phyloP scores from a whole-genome alignment of 2,113 vertebrate genomes.

The Gymnorhina tibicen region DNA sequence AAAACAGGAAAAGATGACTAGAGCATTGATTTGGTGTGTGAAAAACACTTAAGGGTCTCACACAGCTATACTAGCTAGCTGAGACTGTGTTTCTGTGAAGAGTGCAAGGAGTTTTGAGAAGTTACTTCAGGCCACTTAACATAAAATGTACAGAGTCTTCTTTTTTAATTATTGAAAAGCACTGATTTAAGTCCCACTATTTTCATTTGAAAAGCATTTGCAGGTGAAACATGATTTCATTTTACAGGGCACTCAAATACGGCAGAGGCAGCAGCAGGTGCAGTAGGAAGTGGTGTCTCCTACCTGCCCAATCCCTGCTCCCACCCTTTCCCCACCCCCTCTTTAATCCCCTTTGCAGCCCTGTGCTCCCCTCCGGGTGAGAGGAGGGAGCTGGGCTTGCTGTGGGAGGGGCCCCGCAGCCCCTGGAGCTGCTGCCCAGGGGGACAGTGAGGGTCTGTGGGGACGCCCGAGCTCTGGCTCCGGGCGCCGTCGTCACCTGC shows the following conservation, averaged over 20 bases:
- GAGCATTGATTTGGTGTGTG: neutral
- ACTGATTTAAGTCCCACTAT: neutral
- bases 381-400: fast-evolving
- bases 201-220: neutral
- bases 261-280: neutral
- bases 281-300: fast-evolving
- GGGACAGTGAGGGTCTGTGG: neutral
- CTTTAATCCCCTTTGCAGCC: neutral
- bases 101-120: neutral
- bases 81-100: neutral
- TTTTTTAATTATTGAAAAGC: neutral
- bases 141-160: neutral
- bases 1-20: neutral
- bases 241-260: neutral
- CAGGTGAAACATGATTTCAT: neutral
- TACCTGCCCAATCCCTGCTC: neutral
- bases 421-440: neutral
- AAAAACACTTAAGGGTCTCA: neutral
- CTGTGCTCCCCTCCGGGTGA: neutral
- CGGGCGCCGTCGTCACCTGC: fast-evolving
- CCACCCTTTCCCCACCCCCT: fast-evolving
- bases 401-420: neutral
- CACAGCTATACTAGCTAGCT: neutral
- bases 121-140: neutral
- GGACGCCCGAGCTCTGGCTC: neutral